phyloP scores from a whole-genome alignment of 2,888 invertebrate species.

The Cheilosia grossa region DNA sequence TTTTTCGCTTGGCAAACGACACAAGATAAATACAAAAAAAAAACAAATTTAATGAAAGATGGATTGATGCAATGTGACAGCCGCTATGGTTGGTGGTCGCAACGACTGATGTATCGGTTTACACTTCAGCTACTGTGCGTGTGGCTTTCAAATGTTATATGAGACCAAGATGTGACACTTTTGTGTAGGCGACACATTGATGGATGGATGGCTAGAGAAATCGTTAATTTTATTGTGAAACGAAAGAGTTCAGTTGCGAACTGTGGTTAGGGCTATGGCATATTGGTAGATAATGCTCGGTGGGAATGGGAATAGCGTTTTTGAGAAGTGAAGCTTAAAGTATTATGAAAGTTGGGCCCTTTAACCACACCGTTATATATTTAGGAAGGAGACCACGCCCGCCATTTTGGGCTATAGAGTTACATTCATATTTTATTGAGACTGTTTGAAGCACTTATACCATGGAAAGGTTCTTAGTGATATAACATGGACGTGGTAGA shows the following conservation, averaged over 20 bases:
- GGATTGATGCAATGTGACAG: constrained; percentile 45
- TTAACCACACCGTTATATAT: too few species aligned
- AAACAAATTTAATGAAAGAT: constrained; percentile 24
- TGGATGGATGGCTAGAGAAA: constrained; percentile 63
- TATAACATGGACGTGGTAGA: too few species aligned
- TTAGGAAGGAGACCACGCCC: too few species aligned
- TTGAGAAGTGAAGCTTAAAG: background rate
- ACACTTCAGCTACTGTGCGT: constrained; percentile 36
- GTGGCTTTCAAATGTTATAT: constrained; percentile 57
- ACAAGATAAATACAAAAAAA: constrained; percentile 7
- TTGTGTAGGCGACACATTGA: constrained; percentile 60
- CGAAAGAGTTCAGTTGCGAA: constrained; percentile 55
- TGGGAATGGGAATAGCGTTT: background rate
- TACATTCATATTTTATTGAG: too few species aligned
- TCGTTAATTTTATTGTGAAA: constrained; percentile 28
- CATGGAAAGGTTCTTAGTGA: too few species aligned
- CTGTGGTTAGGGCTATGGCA: constrained; percentile 29
- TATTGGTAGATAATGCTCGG: background rate
- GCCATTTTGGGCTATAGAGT: too few species aligned
- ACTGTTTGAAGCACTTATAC: too few species aligned
- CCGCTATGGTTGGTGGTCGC: constrained; percentile 17
- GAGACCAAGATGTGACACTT: constrained; percentile 47
- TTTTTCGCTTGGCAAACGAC: constrained; percentile 15
- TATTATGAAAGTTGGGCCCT: too few species aligned
- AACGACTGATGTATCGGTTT: constrained; percentile 44